Evolutionary conservation across 2,113 vertebrate species (phyloP), one percentile per base, ranked within the genome.

Genomic region (Crotophaga sulcirostris): DNA sequence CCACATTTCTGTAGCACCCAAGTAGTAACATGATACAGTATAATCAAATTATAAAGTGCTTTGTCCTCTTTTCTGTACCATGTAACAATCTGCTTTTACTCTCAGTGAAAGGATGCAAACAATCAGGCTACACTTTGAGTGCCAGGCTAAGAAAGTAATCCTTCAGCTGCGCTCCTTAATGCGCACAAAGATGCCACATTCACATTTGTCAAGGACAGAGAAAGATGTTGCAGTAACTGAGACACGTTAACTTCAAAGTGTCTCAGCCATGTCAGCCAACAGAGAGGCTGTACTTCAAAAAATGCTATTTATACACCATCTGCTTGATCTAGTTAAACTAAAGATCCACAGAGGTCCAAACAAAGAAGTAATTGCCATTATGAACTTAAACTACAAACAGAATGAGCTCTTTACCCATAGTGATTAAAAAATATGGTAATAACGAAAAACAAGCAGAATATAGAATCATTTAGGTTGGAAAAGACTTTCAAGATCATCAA

Each of bases 161-260:
- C 34, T 59, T 52, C 62, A 88, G 11, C 49, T 55, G 19, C 16
- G 21, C 24, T 36, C 51, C 56, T 44, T 56, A 66, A 77, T 10
- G 36, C 0, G 0, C 16, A 10, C 0, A 3, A 59, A 49, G 42
- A 79, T 44, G 38, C 16, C 54, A 83, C 51, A 69, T 9, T 34
- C 67, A 25, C 42, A 40, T 54, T 12, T 54, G 60, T 15, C 36
- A 83, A 80, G 29, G 38, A 9, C n/a, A 73, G 10, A 83, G 49
- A 76, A 64, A 76, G 40, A 77, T 33, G 55, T 21, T 77, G 72
- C 62, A 68, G 34, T 33, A 45, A 56, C 0, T 74, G 13, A 75
- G 19, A 38, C 10, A 14, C 1, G 4, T 15, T 40, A 74, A 88
- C n/a, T 79, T 56, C 20, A 8, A 72, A 45, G 33, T 16, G 8